Evolutionary conservation across 1,140 invertebrate species (phyloP).

Genomic region (Pogonomyrmex barbatus): DNA sequence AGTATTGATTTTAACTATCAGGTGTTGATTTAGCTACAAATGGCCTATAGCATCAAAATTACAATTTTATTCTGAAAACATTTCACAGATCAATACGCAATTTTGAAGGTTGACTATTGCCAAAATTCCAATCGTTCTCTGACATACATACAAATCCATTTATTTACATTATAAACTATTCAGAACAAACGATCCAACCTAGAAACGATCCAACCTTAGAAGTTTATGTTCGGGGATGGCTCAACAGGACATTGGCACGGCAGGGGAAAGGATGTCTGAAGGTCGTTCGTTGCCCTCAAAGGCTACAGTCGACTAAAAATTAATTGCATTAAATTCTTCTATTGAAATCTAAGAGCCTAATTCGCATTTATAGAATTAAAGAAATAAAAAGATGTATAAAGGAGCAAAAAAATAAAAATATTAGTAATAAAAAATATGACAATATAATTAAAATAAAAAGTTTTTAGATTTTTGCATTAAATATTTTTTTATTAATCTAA

Average conservation of each 20-base stretch:
- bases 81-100: background rate
- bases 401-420: background rate
- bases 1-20: constrained; percentile 11
- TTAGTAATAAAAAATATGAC: background rate
- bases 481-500: background rate
- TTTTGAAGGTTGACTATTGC: background rate
- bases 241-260: constrained; percentile 18
- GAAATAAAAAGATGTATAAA: background rate
- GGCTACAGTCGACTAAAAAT: background rate
- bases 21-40: background rate
- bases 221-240: background rate
- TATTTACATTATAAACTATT: constrained; percentile 27
- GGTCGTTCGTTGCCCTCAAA: constrained; percentile 34
- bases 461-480: too few relatives aligned
- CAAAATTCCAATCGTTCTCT: background rate
- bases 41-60: background rate
- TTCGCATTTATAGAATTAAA: background rate
- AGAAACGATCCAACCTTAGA: background rate
- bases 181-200: background rate
- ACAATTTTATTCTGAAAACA: background rate
- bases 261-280: constrained; percentile 53
- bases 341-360: background rate
- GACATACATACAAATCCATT: background rate
- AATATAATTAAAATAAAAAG: background rate
- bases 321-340: constrained; percentile 33